A percentile compares a stretch with the other conserved stretches of the same genome.
Evolutionary conservation across 2,113 vertebrate species (phyloP).

Genomic region (Pavo muticus): DNA sequence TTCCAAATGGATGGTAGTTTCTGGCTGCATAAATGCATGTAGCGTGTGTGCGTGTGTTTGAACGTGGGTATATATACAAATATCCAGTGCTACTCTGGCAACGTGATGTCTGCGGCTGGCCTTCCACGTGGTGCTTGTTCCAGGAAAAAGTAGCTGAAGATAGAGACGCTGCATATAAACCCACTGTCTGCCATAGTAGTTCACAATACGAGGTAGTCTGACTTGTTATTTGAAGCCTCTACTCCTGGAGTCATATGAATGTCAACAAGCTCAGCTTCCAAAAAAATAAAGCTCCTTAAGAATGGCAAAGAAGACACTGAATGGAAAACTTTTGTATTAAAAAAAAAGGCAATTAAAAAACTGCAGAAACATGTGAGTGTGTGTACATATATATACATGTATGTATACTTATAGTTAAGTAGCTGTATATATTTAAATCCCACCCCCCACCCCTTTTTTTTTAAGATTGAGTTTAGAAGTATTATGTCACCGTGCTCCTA

Average conservation of each 20-base stretch:
- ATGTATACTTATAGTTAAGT: not conserved
- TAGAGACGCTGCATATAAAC: not conserved
- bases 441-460: not conserved
- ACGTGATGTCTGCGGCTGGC: not conserved
- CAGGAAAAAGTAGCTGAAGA: not conserved
- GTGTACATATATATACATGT: too few relatives aligned
- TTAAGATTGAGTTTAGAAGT: not conserved
- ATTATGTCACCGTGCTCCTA: not conserved
- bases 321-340: not conserved
- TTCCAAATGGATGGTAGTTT: not conserved
- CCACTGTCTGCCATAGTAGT: not conserved
- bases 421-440: not conserved
- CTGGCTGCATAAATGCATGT: not conserved
- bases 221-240: not conserved
- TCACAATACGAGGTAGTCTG: not conserved
- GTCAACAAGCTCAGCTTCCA: not conserved
- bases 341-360: not conserved
- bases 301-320: not conserved
- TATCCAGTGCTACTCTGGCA: not conserved
- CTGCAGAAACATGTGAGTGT: not conserved
- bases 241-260: not conserved
- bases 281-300: not conserved
- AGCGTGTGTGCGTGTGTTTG: not conserved
- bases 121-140: not conserved
- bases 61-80: not conserved